These are phyloP conservation scores for Danio rerio DNA, from an alignment of 2,113 vertebrate genomes.

Conservation along the genomic window DNA sequence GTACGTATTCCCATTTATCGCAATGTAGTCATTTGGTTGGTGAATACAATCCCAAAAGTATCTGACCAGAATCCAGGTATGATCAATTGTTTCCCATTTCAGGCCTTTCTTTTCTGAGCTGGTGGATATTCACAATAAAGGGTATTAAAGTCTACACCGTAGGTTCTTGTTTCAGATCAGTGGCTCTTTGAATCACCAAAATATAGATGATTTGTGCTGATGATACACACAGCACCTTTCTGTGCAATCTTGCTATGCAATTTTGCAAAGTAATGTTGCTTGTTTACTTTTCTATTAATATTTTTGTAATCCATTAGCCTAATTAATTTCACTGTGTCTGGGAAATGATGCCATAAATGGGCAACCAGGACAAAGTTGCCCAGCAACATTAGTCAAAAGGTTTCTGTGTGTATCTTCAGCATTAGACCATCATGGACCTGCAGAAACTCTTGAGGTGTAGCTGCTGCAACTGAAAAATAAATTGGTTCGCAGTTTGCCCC, in stretches of 20 bases:
- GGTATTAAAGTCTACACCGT: background rate
- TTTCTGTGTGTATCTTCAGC: no score
- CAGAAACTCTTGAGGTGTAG: background rate
- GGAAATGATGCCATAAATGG: no score
- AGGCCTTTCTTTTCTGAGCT: background rate
- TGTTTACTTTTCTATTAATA: no score
- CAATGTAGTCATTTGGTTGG: background rate
- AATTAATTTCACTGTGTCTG: no score
- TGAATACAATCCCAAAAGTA: background rate
- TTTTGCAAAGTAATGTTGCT: no score
- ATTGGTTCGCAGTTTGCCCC: conserved; percentile 1
- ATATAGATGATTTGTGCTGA: background rate
- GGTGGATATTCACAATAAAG: no score
- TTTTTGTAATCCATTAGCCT: no score
- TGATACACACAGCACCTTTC: no score
- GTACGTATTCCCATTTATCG: background rate
- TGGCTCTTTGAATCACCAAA: background rate
- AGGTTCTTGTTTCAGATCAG: background rate
- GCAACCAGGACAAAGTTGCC: no score
- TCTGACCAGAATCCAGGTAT: background rate
- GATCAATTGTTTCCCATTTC: background rate
- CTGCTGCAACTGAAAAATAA: conserved; percentile 27
- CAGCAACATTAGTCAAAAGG: no score
- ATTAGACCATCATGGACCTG: no score
- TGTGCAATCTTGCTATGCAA: no score